phyloP scores from a whole-genome alignment of 2,113 vertebrate genomes.

The Vidua chalybeata region DNA sequence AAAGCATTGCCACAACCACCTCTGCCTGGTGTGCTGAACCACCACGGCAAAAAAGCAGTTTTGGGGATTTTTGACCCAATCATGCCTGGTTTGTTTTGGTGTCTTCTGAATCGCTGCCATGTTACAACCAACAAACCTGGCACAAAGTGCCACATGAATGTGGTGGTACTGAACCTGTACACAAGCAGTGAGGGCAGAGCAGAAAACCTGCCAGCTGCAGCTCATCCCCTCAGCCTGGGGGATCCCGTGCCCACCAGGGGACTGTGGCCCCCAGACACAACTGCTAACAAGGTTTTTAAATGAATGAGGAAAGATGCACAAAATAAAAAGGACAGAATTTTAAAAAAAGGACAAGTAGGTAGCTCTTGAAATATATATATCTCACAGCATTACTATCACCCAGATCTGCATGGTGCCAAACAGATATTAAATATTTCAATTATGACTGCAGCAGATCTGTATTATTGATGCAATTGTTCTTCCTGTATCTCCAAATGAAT shows the following conservation, averaged over 20 bases:
- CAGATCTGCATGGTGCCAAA: background rate
- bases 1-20: background rate
- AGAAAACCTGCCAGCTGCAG: background rate
- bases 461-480: conserved; percentile 3
- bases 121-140: background rate
- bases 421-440: background rate
- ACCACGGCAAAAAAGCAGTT: background rate
- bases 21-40: background rate
- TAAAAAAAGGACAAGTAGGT: background rate
- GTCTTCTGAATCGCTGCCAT: background rate
- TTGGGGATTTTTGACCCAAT: background rate
- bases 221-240: background rate
- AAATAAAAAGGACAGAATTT: background rate
- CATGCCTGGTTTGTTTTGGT: background rate
- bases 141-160: background rate
- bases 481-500: background rate
- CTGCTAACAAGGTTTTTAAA: background rate
- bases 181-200: background rate
- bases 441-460: background rate
- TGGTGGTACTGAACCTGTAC: background rate
- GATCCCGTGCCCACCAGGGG: no score
- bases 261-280: background rate
- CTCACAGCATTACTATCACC: background rate
- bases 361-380: background rate
- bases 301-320: background rate